phyloP scores from a whole-genome alignment of 2,797 vertebrate species.

The Notolabrus celidotus region DNA sequence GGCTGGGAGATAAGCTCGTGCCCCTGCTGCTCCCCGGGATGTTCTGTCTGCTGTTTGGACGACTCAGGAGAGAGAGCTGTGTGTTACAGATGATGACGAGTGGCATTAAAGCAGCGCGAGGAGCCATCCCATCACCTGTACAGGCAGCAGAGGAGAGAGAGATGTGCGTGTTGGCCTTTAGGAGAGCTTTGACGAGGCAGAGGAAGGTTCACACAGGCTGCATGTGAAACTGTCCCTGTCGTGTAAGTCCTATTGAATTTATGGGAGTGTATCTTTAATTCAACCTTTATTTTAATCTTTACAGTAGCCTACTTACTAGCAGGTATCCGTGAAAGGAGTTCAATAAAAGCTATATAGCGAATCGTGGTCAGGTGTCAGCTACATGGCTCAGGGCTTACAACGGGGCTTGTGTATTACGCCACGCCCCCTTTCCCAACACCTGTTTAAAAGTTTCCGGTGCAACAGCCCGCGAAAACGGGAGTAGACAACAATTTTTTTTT shows the following conservation, averaged over 20 bases:
- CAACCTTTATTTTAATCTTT: no score
- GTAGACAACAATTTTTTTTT: no score
- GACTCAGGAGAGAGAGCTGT: slow-evolving; percentile 67
- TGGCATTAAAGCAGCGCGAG: slow-evolving; percentile 63
- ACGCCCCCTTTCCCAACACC: no score
- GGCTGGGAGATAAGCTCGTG: slow-evolving; percentile 78
- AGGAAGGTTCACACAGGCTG: slow-evolving; percentile 3
- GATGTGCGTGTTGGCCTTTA: slow-evolving; percentile 48
- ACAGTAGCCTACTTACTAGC: no score
- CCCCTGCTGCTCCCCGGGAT: slow-evolving; percentile 76
- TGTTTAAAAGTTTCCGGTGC: no score
- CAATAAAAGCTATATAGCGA: no score
- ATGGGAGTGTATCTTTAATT: no score
- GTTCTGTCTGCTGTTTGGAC: slow-evolving; percentile 71
- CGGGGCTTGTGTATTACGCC: no score
- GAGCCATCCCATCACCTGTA: slow-evolving; percentile 70
- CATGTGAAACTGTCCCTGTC: slow-evolving; percentile 3
- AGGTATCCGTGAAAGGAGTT: no score
- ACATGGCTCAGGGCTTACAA: no score
- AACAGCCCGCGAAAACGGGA: no score
- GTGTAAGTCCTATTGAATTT: not conserved
- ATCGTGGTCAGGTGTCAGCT: no score
- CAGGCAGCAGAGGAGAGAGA: slow-evolving; percentile 48
- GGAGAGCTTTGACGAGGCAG: slow-evolving; percentile 40
- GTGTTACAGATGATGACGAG: slow-evolving; percentile 73